Base-by-base conservation (phyloP, 2,113 vertebrate genomes). In the Neolamprologus tretocephalus region DNA sequence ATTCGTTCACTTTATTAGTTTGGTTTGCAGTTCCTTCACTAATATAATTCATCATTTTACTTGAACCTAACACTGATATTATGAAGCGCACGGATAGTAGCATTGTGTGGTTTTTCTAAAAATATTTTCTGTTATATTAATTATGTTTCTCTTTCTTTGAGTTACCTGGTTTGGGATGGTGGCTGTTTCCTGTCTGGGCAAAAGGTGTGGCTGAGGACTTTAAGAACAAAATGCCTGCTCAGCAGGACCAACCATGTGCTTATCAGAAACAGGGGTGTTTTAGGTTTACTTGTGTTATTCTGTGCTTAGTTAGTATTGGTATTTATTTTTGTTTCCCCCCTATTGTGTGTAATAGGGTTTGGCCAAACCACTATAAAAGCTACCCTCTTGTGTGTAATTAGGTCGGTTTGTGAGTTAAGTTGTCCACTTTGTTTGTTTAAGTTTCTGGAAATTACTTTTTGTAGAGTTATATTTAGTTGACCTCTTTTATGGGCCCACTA, bases 31-130 rank as follows among this genome's bases (percentile, higher is more conserved):
- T 31, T 61, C 8, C 26, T 31, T 31, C 26, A 61, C 3, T 33
- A 61, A 61, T 61, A 61, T 61, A 19, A 61, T 61, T 61, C 28
- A 61, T 2, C 0, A 33, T 61, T 61, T 10, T 61, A 33, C 28
- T 61, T 61, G 16, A 61, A 61, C 9, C 57, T 19, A 1, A 61
- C 28, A 61, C 16, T 61, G 28, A 19, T 19, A 19, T 61, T 61
- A 61, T 33, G 28, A 61, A 3, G 57, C 0, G 16, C 28, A 33
- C 2, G 1, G 1, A 33, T 19, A 33, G 3, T 61, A 33, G 8
- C 26, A 61, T 19, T 19, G 57, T 61, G 16, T 33, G 57, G 3
- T 33, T 61, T 61, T 19, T 61, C 16, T 61, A 61, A 33, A 61
- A 33, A 19, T 61, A 2, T 61, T 61, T 61, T 61, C 28, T 61